Evolutionary conservation across 2,113 vertebrate species (phyloP), one percentile per base, ranked within the genome.

Genomic region (Oncorhynchus clarkii): DNA sequence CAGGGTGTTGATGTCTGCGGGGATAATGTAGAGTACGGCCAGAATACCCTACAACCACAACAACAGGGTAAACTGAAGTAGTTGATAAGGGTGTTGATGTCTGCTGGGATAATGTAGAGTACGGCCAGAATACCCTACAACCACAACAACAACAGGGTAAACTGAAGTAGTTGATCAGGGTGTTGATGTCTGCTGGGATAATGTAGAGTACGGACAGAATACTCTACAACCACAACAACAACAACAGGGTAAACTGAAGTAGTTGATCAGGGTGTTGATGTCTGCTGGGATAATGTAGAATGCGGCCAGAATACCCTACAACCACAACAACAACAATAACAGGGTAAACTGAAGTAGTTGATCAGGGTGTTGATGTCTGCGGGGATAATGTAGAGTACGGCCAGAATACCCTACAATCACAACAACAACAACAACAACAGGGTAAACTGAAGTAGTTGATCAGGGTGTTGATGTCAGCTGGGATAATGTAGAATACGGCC

Each of bases 151-250:
- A n/a, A 24, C 22, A 24, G 68, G 87, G 68, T 78, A 99, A 99
- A 80, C 97, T 99, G 59, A 98, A 98, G 85, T 98, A 99, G 87
- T 98, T 99, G 70, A 99, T 97, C 68, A 99, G 93, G 0, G 92
- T 91, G 73, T 95, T 75, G 14, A 99, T 97, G 84, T 99, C 95
- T n/a, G 96, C 94, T 4, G 97, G 97, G 45, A 99, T 92, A 49
- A 94, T 92, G 79, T 99, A 99, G 83, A 95, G 87, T 76, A 93
- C 87, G 4, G 93, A 67, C 83, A 98, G 67, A 70, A 89, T 1
- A 1, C 95, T 94, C 98, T 99, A 67, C 71, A 87, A 87, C 39
- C 49, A 24, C 22, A 24, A 64, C 3, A 82, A n/a, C n/a, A n/a
- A 54, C 9, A 76, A 87, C 0, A 24, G 22, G 1, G 22, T 24